Evolutionary conservation across 2,113 vertebrate species (phyloP), one percentile per base, ranked within the genome.

Genomic region (Pleuronectes platessa): DNA sequence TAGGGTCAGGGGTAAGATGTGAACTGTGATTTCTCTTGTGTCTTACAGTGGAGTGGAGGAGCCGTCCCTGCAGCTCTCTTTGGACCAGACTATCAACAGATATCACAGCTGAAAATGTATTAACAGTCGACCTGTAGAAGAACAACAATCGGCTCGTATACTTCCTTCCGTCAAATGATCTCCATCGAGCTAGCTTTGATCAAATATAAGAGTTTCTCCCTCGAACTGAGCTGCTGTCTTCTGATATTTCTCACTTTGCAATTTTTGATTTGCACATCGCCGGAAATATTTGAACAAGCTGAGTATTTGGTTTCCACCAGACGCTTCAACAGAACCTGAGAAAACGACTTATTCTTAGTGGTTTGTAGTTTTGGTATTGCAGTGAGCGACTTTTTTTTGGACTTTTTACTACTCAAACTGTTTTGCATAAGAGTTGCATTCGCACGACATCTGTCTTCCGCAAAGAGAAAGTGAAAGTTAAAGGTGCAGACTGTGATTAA

Each of bases 1-100:
- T 37, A 37, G 2, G 35, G 8, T 37, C 4, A 37, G 35, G 35
- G 35, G 35, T 42, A 42, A 42, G 10, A 13, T 11, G 17, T 51
- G 47, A 18, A 51, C 20, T 51, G 47, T 51, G 18, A 3, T 59
- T 15, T 78, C 18, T 1, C 71, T 31, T 78, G 65, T 88, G 69
- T 88, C 61, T 81, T 24, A 27, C 83, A 93, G 92, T 27, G 89
- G 86, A 2, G 92, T 93, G 75, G 84, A 91, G 84, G 64, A 92
- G 70, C 86, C 91, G 2, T 78, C 68, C 40, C 71, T 91, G 49
- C 79, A 82, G 83, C 89, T 93, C 15, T 92, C 91, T 21, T 14
- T 93, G 79, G 87, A 87, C 66, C 92, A 92, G 79, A 61, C 56
- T 3, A 6, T 42, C 49, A 24, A 53, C 21, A 73, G 68, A 66